Percentiles rank a stretch among this genome's conserved stretches.
These are phyloP conservation scores for Tribolium castaneum DNA, from an alignment of 1,140 invertebrate species.

Conservation along the genomic window DNA sequence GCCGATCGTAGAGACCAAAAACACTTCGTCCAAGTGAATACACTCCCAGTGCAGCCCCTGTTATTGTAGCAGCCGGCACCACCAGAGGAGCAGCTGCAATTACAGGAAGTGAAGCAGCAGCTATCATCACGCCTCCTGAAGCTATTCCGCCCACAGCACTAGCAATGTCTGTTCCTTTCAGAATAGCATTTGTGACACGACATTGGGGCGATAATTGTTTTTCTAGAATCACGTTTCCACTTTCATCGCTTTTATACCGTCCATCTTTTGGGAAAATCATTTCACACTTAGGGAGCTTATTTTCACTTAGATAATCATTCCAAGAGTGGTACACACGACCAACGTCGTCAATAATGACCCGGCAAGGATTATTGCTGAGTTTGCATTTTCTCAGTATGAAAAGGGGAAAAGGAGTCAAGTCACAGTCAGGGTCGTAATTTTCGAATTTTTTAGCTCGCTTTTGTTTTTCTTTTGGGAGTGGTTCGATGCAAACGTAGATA, in stretches of 20 bases:
- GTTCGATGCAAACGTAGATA: conserved; percentile 57
- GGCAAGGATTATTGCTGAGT: conserved; percentile 54
- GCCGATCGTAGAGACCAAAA: conserved; percentile 50
- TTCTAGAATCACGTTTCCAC: conserved; percentile 59
- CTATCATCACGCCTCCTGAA: conserved; percentile 53
- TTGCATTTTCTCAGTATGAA: conserved; percentile 59
- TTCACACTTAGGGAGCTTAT: conserved; percentile 60
- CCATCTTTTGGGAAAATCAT: conserved; percentile 62
- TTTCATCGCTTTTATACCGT: conserved; percentile 49
- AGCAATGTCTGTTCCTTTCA: conserved; percentile 58
- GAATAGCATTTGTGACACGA: conserved; percentile 43
- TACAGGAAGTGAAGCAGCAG: conserved; percentile 53
- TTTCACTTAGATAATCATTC: conserved; percentile 59
- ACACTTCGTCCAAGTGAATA: conserved; percentile 58
- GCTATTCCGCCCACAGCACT: conserved; percentile 53
- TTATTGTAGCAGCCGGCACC: conserved; percentile 48
- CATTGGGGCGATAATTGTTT: conserved; percentile 62
- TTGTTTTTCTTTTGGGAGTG: conserved; percentile 55
- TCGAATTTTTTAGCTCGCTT: conserved; percentile 48
- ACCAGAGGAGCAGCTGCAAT: conserved; percentile 59
- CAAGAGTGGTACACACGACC: conserved; percentile 60
- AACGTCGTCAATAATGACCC: conserved; percentile 60
- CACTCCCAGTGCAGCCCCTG: conserved; percentile 54
- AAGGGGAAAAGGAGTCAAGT: conserved; percentile 55
- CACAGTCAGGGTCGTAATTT: conserved; percentile 54